These are phyloP conservation scores for Potamarius usumacintae DNA, from an alignment of 2,113 vertebrate genomes.

Conservation along the genomic window DNA sequence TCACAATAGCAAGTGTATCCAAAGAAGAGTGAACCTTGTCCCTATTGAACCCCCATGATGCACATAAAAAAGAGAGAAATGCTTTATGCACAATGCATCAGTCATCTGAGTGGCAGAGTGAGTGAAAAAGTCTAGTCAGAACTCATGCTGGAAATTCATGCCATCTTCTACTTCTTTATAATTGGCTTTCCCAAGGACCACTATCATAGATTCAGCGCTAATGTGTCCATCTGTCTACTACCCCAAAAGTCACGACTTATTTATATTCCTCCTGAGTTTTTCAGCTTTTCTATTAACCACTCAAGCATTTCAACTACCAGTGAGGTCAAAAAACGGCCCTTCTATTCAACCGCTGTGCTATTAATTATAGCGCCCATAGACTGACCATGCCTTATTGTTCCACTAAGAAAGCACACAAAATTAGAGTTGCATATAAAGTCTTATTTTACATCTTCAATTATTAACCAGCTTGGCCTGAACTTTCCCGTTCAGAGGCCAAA, in stretches of 20 bases:
- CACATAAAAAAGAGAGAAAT: not conserved
- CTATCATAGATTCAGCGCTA: not conserved
- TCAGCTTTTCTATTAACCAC: not conserved
- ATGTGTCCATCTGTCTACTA: not conserved
- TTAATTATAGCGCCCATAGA: not conserved
- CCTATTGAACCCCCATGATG: not conserved
- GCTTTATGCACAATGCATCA: not conserved
- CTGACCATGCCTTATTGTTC: constrained; percentile 15
- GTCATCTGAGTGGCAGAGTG: not conserved
- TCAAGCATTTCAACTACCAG: not conserved
- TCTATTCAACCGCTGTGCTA: constrained; percentile 1
- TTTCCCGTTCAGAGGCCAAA: not conserved
- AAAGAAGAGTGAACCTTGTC: not conserved
- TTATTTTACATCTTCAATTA: not conserved
- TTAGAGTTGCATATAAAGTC: not conserved
- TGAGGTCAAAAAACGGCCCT: not conserved
- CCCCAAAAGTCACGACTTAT: not conserved
- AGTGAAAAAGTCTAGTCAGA: not conserved
- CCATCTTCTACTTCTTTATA: not conserved
- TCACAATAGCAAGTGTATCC: constrained; percentile 20
- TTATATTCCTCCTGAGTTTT: not conserved
- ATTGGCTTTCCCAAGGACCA: not conserved
- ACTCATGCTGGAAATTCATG: not conserved
- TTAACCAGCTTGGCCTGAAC: not conserved
- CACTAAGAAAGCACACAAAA: not conserved